A percentile compares a stretch with the other conserved stretches of the same genome.
Evolutionary conservation across 2,797 vertebrate genomes (phyloP).

Genomic region (Streptopelia turtur): DNA sequence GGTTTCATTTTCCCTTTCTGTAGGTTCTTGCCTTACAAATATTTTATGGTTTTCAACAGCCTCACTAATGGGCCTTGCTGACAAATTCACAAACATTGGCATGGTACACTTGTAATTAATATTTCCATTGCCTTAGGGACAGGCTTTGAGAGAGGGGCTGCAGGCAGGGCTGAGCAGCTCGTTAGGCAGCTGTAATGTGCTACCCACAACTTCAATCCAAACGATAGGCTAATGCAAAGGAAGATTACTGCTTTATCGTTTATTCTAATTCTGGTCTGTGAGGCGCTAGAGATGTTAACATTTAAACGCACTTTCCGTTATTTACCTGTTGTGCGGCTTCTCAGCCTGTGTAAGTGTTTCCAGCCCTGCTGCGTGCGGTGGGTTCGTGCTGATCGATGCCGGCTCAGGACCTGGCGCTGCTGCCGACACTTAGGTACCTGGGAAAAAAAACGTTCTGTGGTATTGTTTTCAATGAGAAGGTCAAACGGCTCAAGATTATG

Average conservation of each 20-base stretch:
- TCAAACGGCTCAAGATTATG: not conserved
- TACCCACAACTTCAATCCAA: not conserved
- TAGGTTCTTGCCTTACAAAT: not conserved
- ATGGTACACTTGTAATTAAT: not conserved
- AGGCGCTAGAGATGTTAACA: not conserved
- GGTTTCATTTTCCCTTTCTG: not conserved
- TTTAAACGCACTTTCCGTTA: not conserved
- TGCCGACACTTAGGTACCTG: not conserved
- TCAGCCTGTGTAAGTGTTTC: not conserved
- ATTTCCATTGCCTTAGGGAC: not conserved
- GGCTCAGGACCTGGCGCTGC: not conserved
- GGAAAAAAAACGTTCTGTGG: not conserved
- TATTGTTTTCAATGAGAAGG: not conserved
- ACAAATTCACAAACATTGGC: not conserved
- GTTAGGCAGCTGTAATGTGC: accelerated
- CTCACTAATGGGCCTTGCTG: not conserved
- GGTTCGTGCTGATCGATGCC: not conserved
- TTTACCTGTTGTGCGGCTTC: not conserved
- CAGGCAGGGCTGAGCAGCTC: not conserved
- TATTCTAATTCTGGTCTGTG: not conserved
- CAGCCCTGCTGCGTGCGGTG: accelerated
- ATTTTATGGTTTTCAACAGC: not conserved
- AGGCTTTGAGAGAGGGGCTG: not conserved
- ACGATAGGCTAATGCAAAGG: not conserved
- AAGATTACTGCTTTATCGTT: not conserved